Evolutionary conservation across 1,140 invertebrate genomes (phyloP).

Genomic region (Listronotus oregonensis): DNA sequence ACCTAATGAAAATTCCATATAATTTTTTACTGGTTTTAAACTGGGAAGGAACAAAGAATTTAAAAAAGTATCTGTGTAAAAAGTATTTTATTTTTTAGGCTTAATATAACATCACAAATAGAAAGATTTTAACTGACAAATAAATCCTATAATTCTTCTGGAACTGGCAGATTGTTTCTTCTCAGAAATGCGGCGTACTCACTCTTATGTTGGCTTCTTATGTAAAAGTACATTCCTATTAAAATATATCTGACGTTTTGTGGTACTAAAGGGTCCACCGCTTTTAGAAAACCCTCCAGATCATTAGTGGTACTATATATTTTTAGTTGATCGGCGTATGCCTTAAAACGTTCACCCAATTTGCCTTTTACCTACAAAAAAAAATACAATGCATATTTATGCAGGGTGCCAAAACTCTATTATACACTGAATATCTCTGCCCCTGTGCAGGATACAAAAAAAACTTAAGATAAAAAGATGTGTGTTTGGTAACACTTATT

Average conservation of each 20-base stretch:
- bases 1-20: too few species aligned
- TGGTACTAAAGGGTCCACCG: conserved; percentile 11
- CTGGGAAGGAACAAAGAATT: too few species aligned
- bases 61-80: too few species aligned
- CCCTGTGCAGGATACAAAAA: too few species aligned
- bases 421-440: too few species aligned
- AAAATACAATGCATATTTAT: too few species aligned
- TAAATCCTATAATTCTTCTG: conserved; percentile 18
- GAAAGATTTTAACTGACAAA: neutral
- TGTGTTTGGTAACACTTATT: too few species aligned
- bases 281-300: conserved; percentile 3
- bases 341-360: conserved; percentile 61
- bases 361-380: conserved; percentile 53
- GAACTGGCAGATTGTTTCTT: conserved; percentile 15
- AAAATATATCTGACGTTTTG: conserved; percentile 10
- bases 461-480: too few species aligned
- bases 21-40: too few species aligned
- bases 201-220: neutral
- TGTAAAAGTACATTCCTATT: conserved; percentile 2
- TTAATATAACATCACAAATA: too few species aligned
- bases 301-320: conserved; percentile 54
- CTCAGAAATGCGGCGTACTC: conserved; percentile 11
- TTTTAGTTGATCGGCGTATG: conserved; percentile 64
- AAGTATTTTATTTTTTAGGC: too few species aligned
- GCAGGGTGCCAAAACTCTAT: too few species aligned